Base-by-base conservation (phyloP, 2,797 vertebrate genomes). In the Crocidura indochinensis region DNA sequence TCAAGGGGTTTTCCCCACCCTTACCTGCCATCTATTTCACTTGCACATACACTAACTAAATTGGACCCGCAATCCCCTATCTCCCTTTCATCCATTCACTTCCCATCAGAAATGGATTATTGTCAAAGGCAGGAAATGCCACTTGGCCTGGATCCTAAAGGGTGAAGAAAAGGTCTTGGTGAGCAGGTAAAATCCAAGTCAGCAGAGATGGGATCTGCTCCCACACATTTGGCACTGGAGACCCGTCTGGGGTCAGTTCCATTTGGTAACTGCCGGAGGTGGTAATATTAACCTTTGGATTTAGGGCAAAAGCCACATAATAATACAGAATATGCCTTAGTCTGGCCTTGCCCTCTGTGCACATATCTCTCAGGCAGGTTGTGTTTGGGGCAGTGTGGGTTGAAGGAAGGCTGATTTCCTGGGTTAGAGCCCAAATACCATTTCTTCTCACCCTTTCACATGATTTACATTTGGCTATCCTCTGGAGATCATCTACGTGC, bases 251-350 rank as follows among this genome's bases (percentile, higher is more conserved):
- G 60, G 88, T 83, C 81, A 67, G 62, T 60, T 84, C 49, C 72
- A 44, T 92, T 88, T 73, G 74, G 83, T 84, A 95, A 95, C 60
- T 88, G 88, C 76, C 91, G 31, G 44, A 64, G 49, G 76, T 94
- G 46, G 69, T 73, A 77, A 84, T 80, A 80, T 71, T 71, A 84
- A 89, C 73, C 64, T 71, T 78, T 67, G 69, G 91, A 95, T 94
- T 84, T 73, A 86, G 93, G 83, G 71, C 73, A 95, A 94, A 95
- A 95, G 91, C 83, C 92, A 90, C 31, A 17, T n/a, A 47, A 44
- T 71, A 31, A 88, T 79, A 60, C 81, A 93, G 76, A 88, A 26
- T 60, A 7, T 80, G 77, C 26, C 47, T 77, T 81, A 27, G 19
- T 26, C 80, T 77, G 51, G 51, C 67, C 60, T 84, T 90, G 73